A percentile compares a stretch with the other conserved stretches of the same genome.
Conservation (phyloP, 2,888 invertebrate species). For the Folsomia manolachei region DNA sequence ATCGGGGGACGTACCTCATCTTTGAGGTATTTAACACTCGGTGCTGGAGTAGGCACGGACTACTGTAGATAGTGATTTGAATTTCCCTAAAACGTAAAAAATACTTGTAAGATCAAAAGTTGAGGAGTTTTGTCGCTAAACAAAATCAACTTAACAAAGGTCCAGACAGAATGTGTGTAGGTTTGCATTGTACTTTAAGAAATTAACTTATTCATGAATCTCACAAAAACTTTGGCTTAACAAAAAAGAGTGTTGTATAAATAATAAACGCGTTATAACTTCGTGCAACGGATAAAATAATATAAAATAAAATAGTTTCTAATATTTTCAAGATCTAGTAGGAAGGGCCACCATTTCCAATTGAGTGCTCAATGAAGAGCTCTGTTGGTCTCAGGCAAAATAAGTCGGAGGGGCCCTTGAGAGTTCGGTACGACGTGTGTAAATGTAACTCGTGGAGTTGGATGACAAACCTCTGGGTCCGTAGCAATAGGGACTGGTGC, state of each 20-base stretch:
- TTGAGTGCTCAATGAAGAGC: slow-evolving; percentile 14
- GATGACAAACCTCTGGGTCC: slow-evolving; percentile 23
- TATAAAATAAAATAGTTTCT: not conserved
- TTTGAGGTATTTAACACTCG: not conserved
- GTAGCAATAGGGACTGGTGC: slow-evolving; percentile 8
- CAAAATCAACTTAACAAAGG: not conserved
- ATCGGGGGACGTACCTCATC: not conserved
- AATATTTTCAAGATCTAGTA: no score
- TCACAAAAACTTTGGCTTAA: no score
- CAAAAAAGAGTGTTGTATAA: no score
- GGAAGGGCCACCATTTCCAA: slow-evolving; percentile 27
- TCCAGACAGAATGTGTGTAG: not conserved
- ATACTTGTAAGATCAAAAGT: not conserved
- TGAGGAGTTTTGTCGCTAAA: not conserved
- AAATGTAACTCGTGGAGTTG: slow-evolving; percentile 35
- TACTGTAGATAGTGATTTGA: slow-evolving; percentile 4
- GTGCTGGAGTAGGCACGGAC: slow-evolving; percentile 14
- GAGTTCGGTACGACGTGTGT: slow-evolving; percentile 33
- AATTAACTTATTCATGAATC: no score
- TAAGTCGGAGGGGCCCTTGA: slow-evolving; percentile 34
- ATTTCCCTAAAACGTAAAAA: slow-evolving; percentile 12
- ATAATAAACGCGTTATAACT: not conserved
- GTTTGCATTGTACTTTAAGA: no score
- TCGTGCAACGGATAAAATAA: not conserved
- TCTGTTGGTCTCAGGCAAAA: slow-evolving; percentile 38